A percentile compares a stretch with the other conserved stretches of the same genome.
phyloP scores from a whole-genome alignment of 2,888 invertebrate species.

The Alloplasta piceator region DNA sequence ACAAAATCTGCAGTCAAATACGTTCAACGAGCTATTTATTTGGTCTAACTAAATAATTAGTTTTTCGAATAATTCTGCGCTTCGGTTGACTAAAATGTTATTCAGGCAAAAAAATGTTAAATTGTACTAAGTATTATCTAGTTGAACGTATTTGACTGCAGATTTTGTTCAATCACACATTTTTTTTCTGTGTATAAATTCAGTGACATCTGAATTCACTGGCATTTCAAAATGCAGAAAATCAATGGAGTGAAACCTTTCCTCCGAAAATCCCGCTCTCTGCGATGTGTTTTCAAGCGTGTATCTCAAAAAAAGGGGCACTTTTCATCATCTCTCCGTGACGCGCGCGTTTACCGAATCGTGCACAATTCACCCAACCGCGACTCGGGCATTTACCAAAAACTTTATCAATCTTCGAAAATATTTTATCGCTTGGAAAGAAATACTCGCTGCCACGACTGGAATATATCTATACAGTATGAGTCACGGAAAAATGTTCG shows the following conservation, averaged over 20 bases:
- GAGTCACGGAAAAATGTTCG: slow-evolving; percentile 21
- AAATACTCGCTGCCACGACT: slow-evolving; percentile 42
- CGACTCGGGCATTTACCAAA: slow-evolving; percentile 47
- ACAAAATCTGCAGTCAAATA: no score
- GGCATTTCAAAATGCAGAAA: slow-evolving; percentile 39
- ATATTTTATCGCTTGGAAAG: slow-evolving; percentile 61
- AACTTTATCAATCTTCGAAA: slow-evolving; percentile 63
- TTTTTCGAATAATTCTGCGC: no score
- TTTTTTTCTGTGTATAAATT: no score
- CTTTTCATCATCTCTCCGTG: slow-evolving; percentile 46
- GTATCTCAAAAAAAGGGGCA: no score
- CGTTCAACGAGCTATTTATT: no score
- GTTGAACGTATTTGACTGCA: no score
- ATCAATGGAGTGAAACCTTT: slow-evolving; percentile 25
- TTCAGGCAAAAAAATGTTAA: no score
- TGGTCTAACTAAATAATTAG: no score
- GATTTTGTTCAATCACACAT: no score
- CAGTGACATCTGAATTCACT: no score
- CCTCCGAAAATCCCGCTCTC: not conserved
- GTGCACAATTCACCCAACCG: slow-evolving; percentile 46
- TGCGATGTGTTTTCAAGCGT: slow-evolving; percentile 7
- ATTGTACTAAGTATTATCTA: no score
- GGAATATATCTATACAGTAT: slow-evolving; percentile 12
- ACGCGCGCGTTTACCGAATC: slow-evolving; percentile 46
- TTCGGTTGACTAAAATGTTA: no score